Evolutionary conservation across 2,888 invertebrate genomes (phyloP), one percentile per base, ranked within the genome.

Genomic region (Leptarthrus brevirostris): DNA sequence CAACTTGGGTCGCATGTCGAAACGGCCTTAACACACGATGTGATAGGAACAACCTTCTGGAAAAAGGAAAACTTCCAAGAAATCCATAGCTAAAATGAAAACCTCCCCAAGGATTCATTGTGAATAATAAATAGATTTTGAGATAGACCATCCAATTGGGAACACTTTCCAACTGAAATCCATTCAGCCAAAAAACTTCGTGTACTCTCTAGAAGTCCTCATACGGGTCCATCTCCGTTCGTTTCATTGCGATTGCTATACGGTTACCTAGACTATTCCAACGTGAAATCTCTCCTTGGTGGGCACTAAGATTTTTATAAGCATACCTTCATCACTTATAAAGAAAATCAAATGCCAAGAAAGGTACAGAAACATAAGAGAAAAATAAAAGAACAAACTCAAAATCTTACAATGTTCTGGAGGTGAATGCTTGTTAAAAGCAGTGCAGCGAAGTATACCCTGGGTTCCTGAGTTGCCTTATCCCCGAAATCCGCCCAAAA

Each of bases 61-160:
- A 40, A 44, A 20, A 22, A 44, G 24, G 22, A 10, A 40, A 64
- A 64, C 40, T 44, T 22, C 8, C 3, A 18, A n/a, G 20, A 36
- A 47, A 64, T 20, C 20, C 14, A 20, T 12, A 30, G 30, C 49
- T 69, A 30, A 69, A 66, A 69, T 30, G 58, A 73, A 75, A 66
- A 70, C 18, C 47, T 72, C 72, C 72, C 75, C 52, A 58, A 66
- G 74, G 75, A 69, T 69, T 20, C 74, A 75, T 75, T 72, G 74
- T 75, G 75, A 75, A 75, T 75, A 75, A 75, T 74, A 75, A 75
- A 75, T 74, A 75, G 74, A 69, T 54, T 66, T 72, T 30, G 66
- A 26, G 34, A 34, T 70, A 24, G 49, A 36, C 72, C 72, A 74
- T 72, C 58, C 72, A 56, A 66, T 52, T 64, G 72, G 72, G 71